These are phyloP conservation scores for Ophion costatus DNA, from an alignment of 2,888 invertebrate genomes.

Conservation along the genomic window DNA sequence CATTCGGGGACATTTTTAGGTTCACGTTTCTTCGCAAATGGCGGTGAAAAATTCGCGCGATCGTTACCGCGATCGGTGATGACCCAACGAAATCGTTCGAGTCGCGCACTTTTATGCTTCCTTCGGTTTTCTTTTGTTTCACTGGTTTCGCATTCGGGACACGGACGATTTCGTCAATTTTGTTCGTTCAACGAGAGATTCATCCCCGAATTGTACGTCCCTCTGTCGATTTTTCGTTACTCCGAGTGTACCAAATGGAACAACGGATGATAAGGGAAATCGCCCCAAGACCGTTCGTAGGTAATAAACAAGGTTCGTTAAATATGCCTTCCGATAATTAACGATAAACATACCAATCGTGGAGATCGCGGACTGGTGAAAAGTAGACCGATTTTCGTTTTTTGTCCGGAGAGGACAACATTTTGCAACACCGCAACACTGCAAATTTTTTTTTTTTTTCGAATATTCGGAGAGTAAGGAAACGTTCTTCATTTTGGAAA, in stretches of 20 bases:
- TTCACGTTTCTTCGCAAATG: slow-evolving; percentile 43
- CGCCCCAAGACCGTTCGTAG: not conserved
- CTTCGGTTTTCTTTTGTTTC: slow-evolving; percentile 38
- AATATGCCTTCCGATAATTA: not conserved
- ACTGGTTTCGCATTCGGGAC: slow-evolving; percentile 63
- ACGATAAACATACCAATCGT: not conserved
- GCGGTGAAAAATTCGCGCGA: slow-evolving; percentile 42
- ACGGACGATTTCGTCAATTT: slow-evolving; percentile 29
- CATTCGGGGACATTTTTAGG: not conserved
- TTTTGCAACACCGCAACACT: too few relatives aligned
- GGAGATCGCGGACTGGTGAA: not conserved
- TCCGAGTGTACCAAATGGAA: not conserved
- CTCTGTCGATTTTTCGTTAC: slow-evolving; percentile 29
- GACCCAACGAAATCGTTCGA: slow-evolving; percentile 48
- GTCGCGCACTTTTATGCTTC: slow-evolving; percentile 54
- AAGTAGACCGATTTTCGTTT: not conserved
- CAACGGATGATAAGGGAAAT: not conserved
- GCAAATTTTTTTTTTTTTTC: not conserved
- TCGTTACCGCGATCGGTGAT: slow-evolving; percentile 33
- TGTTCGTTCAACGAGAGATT: slow-evolving; percentile 46
- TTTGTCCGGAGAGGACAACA: not conserved
- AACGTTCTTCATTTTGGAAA: not conserved
- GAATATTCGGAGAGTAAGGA: not conserved
- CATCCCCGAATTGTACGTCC: slow-evolving; percentile 47
- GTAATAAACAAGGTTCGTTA: not conserved